Base-by-base conservation (phyloP, 2,113 vertebrate species). In the Raja brachyura region DNA sequence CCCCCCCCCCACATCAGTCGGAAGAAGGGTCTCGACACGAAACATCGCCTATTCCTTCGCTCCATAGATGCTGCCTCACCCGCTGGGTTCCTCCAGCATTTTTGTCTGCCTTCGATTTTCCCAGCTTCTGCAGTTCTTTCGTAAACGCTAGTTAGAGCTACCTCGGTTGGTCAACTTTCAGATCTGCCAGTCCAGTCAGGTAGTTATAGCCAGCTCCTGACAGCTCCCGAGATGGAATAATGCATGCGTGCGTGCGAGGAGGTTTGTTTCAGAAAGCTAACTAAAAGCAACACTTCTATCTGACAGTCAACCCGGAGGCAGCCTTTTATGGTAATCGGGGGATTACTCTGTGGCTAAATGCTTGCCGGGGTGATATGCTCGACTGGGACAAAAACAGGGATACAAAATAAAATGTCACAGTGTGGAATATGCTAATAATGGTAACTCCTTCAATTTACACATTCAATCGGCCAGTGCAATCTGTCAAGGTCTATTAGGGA, bases 401-500 rank as follows among this genome's bases (percentile, higher is more conserved):
- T 63, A 63, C 1, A 13, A 31, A 88, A 88, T 63, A 14, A 63
- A 88, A 88, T 56, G 59, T n/a, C 63, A 88, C 33, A 63, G 4
- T 88, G 83, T 63, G 63, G 83, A 61, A 66, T 63, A 88, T 33
- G 83, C 39, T 63, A 66, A 63, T 88, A 16, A 93, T 28, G 68
- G 33, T 76, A 20, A n/a, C 94, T 94, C 94, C 94, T 93, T 94
- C 94, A 95, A 93, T 93, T 95, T 95, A 94, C 94, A 94, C 94
- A 95, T 85, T 78, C 93, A 94, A 95, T 95, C 95, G 95, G 95
- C 94, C 94, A 94, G 94, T 95, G 48, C 96, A 95, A 94, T 96
- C 95, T 95, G 94, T 96, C 96, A 95, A 94, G 39, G 70, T 95
- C 95, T 96, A 96, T 96, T 96, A 96, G 96, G 96, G 95, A 94